Evolutionary conservation across 2,113 vertebrate genomes (phyloP), one percentile per base, ranked within the genome.

Genomic region (Hipposideros armiger): DNA sequence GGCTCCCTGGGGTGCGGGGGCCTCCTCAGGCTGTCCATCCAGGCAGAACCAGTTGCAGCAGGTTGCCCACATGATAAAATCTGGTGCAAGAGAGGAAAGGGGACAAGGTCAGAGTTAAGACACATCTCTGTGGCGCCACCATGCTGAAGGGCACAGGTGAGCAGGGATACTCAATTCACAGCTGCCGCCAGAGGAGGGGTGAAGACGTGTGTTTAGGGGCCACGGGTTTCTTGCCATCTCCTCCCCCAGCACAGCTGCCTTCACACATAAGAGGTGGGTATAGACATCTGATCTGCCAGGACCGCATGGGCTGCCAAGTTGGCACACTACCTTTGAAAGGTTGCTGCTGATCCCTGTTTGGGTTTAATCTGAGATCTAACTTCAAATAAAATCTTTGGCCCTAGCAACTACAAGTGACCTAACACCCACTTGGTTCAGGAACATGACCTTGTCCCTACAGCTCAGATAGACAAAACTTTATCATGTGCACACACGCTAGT

Each of bases 21-120:
- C 98, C n/a, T 99, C 99, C 81, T 98, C 98, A 0, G 98, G 97
- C 73, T 98, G 97, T 13, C 98, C 98, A 97, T 99, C 99, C 98
- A 99, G 82, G 92, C 99, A 99, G 67, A 99, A 96, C 99, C 99
- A 99, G 97, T 99, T 99, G 96, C 99, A 99, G 97, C 99, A 99
- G 95, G 99, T 98, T 16, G 99, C 99, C 98, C 99, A 99, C 99
- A 99, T 99, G 95, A 96, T 98, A 95, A 81, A 95, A 97, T 96
- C 98, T 98, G 98, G 69, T 70, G 26, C 17, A 62, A 70, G 56
- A 52, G 30, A 94, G 36, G 67, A 15, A 91, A 73, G 17, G n/a
- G 40, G 54, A 67, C 91, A 58, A 66, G 17, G 76, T 91, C 60
- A 96, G 73, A 67, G 36, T 76, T 60, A 56, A 90, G 45, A 91